Evolutionary conservation across 2,888 invertebrate species (phyloP).

Genomic region (Bedellia somnulentella): DNA sequence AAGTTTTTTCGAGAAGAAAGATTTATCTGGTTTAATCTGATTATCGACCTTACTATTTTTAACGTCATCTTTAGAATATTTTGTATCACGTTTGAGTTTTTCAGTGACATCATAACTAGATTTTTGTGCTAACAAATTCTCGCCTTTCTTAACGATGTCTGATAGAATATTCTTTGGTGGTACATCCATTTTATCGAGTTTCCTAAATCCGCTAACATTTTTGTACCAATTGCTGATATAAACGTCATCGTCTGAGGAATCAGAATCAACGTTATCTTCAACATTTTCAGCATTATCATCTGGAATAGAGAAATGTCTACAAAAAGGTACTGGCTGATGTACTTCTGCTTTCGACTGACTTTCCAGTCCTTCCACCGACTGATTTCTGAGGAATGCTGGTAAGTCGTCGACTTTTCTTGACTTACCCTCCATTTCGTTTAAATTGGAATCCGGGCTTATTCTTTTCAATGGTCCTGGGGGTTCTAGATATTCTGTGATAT

Average conservation of each 20-base stretch:
- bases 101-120: conserved; percentile 32
- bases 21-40: conserved; percentile 14
- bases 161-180: conserved; percentile 21
- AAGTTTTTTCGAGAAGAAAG: conserved; percentile 37
- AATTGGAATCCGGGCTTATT: conserved; percentile 25
- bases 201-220: conserved; percentile 18
- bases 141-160: conserved; percentile 12
- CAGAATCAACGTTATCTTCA: conserved; percentile 11
- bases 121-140: conserved; percentile 16
- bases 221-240: conserved; percentile 18
- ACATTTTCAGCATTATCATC: conserved; percentile 22
- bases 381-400: conserved; percentile 44
- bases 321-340: conserved; percentile 17
- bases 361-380: conserved; percentile 44
- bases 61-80: too few relatives aligned
- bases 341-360: conserved; percentile 22
- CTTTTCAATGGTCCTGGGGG: conserved; percentile 32
- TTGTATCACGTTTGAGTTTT: conserved; percentile 16
- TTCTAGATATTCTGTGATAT: conserved; percentile 47
- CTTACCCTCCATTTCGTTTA: conserved; percentile 14
- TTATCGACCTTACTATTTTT: conserved; percentile 16
- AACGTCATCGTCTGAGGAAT: conserved; percentile 19
- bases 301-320: conserved; percentile 33
- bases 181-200: conserved; percentile 18
- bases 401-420: conserved; percentile 12